Percentiles rank a stretch among this genome's conserved stretches.
These are phyloP conservation scores for Amphiura filiformis DNA, from an alignment of 35 echinoderm and acorn worm genomes.

Conservation along the genomic window DNA sequence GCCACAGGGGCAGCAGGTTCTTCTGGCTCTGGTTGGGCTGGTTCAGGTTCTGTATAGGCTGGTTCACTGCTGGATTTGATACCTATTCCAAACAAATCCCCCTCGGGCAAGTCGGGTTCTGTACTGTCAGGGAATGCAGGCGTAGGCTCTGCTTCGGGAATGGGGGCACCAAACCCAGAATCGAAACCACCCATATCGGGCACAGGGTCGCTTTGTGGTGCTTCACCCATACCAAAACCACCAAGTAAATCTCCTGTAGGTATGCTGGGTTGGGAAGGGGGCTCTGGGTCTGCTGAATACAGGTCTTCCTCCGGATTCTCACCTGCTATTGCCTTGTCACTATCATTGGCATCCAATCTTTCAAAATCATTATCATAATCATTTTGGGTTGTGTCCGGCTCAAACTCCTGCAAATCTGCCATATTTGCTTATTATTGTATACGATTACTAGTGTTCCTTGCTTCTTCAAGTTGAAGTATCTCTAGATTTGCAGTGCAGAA, in stretches of 20 bases:
- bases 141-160: conserved; percentile 13
- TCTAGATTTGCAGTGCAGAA: neutral
- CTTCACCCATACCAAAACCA: conserved; percentile 30
- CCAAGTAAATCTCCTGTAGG: conserved; percentile 48
- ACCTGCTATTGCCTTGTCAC: conserved; percentile 15
- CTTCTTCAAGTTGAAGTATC: neutral
- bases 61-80: neutral
- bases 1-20: neutral
- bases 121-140: conserved; percentile 10
- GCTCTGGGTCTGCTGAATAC: conserved; percentile 46
- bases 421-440: neutral
- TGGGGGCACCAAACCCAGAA: conserved; percentile 4
- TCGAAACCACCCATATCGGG: conserved; percentile 18
- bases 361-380: conserved; percentile 59
- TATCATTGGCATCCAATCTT: conserved; percentile 39
- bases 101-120: neutral
- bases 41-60: neutral
- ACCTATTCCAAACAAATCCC: conserved; percentile 15
- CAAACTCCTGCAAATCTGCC: conserved; percentile 26
- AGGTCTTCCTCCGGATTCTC: conserved; percentile 69
- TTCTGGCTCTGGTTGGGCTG: neutral
- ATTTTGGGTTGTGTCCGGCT: conserved; percentile 25
- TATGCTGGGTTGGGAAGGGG: conserved; percentile 24
- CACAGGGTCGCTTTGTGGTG: neutral
- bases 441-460: neutral